Evolutionary conservation across 2,113 vertebrate genomes (phyloP), one percentile per base, ranked within the genome.

Genomic region (Callipepla californica): DNA sequence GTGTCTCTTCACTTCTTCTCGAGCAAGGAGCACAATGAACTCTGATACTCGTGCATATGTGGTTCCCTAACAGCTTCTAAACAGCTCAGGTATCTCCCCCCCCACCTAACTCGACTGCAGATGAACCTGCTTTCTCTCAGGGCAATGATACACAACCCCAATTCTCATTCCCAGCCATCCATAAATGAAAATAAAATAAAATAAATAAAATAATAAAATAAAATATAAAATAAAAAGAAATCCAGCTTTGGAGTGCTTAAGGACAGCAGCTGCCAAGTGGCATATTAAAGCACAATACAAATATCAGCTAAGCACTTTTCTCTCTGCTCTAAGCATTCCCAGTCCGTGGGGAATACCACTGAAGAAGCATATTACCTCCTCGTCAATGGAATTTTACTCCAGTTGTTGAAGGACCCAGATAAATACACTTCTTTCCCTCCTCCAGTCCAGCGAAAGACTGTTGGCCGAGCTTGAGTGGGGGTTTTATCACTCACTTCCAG

Each of bases 351-450:
- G 42, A 61, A 7, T 2, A 42, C 2, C 45, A 30, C 23, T 1
- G 1, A 63, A 69, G 15, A 38, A 57, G 32, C 28, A 30, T 55
- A 16, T 94, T 97, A 99, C 99, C 99, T 99, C 95, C 97, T 98
- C 13, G 98, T 99, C 74, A 99, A 98, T 3, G 99, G 99, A 91
- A 99, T 99, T 97, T 99, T 99, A 88, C 97, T 97, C 99, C 99
- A 99, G 97, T 99, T 99, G 97, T 99, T 99, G 93, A 99, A 99
- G n/a, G 99, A 99, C 1, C 99, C 99, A 3, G 99, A 99, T 42
- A 99, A 96, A 94, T 98, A 99, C 63, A 99, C 98, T 13, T 99
- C 99, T 66, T 99, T 99, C 72, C 98, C 99, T 3, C 96, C 98
- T 14, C 98, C 98, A 0, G 98, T 97, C 99, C 99, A 99, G 32